phyloP scores from a whole-genome alignment of 2,888 invertebrate species.

The Augiades crinisus region DNA sequence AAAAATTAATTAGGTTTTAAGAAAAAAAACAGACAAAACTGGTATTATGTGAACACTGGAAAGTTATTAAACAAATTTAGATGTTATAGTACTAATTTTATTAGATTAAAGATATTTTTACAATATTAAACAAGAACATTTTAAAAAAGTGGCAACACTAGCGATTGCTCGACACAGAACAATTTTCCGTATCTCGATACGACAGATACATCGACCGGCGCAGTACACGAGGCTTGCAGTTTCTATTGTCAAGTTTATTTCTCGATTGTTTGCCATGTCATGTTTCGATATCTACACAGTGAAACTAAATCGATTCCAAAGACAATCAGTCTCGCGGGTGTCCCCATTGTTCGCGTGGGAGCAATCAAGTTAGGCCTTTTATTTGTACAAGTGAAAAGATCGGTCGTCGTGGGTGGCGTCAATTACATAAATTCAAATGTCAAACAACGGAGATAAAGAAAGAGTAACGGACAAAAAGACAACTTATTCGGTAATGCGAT shows the following conservation, averaged over 20 bases:
- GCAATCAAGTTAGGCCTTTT: slow-evolving; percentile 48
- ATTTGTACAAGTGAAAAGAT: slow-evolving; percentile 50
- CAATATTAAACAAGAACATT: not conserved
- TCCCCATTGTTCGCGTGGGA: slow-evolving; percentile 73
- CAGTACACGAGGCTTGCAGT: not conserved
- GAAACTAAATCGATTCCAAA: slow-evolving; percentile 67
- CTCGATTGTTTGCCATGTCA: slow-evolving; percentile 45
- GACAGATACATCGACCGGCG: slow-evolving; percentile 15
- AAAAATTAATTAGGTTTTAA: too few species aligned
- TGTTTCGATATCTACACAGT: slow-evolving; percentile 43
- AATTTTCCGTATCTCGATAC: not conserved
- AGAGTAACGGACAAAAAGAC: not conserved
- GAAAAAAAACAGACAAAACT: too few species aligned
- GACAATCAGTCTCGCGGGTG: slow-evolving; percentile 60
- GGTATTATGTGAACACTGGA: too few species aligned
- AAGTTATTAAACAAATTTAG: too few species aligned
- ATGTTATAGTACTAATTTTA: too few species aligned
- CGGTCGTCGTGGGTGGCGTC: slow-evolving; percentile 23
- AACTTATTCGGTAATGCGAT: not conserved
- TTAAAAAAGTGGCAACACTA: not conserved
- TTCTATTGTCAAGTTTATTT: slow-evolving; percentile 42
- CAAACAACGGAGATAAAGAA: not conserved
- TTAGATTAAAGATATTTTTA: too few species aligned
- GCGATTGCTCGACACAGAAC: slow-evolving; percentile 4
- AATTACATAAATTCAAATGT: slow-evolving; percentile 14